Evolutionary conservation across 2,113 vertebrate genomes (phyloP).

Genomic region (Cheilinus undulatus): DNA sequence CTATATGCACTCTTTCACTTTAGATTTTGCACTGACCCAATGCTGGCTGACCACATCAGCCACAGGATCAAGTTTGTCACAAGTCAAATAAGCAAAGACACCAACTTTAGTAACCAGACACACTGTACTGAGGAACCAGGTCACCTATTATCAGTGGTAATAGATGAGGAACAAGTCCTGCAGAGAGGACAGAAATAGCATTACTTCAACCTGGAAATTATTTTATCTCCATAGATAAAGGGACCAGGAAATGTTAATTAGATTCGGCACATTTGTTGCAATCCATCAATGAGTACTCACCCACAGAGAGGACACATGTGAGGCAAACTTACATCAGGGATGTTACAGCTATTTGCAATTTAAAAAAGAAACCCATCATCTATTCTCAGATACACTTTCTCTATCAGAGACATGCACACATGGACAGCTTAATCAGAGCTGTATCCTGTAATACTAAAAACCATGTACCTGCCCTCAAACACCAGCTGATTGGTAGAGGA

Average conservation of each 20-base stretch:
- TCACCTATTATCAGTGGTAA: constrained; percentile 52
- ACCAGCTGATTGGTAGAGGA: background rate
- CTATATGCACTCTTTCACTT: constrained; percentile 5
- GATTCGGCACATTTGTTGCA: background rate
- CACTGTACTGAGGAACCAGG: constrained; percentile 50
- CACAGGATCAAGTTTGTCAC: constrained; percentile 26
- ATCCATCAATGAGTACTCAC: constrained; percentile 20
- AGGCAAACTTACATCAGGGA: constrained; percentile 4
- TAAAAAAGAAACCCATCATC: background rate
- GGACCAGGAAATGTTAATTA: background rate
- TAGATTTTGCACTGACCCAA: constrained; percentile 8
- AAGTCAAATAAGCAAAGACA: constrained; percentile 30
- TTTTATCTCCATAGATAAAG: background rate
- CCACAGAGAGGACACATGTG: constrained; percentile 12
- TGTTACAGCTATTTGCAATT: constrained; percentile 13
- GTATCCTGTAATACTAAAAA: background rate
- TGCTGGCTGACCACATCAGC: constrained; percentile 9
- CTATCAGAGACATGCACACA: fast-evolving
- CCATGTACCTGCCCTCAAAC: background rate
- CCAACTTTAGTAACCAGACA: constrained; percentile 30
- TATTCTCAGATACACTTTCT: background rate
- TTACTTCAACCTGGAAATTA: constrained; percentile 18
- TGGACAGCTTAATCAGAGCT: background rate
- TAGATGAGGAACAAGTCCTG: constrained; percentile 35
- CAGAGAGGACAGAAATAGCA: constrained; percentile 23